Conservation (phyloP, 2,888 invertebrate genomes). For the Drosophila anomelani region DNA sequence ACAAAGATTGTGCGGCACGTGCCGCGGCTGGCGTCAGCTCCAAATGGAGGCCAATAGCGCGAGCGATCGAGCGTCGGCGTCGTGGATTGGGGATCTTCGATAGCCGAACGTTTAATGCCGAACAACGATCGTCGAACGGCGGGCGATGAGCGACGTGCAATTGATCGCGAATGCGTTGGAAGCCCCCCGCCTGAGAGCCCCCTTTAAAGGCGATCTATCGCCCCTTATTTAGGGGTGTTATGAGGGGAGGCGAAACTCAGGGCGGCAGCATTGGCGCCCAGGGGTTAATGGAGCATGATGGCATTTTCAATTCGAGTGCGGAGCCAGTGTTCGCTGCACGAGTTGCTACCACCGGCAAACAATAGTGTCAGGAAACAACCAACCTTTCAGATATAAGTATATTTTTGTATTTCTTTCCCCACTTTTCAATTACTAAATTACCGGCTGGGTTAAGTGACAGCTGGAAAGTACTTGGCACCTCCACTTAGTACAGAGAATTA, state of each 20-base stretch:
- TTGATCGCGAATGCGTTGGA: slow-evolving; percentile 70
- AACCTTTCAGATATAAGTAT: slow-evolving; percentile 5
- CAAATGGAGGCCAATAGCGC: slow-evolving; percentile 65
- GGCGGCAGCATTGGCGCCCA: slow-evolving; percentile 28
- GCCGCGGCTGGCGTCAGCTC: slow-evolving; percentile 62
- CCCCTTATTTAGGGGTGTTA: slow-evolving; percentile 1
- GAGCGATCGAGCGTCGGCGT: slow-evolving; percentile 10
- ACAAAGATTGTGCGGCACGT: slow-evolving; percentile 73
- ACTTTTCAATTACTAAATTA: slow-evolving; percentile 11
- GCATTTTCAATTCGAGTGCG: slow-evolving; percentile 63
- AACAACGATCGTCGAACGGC: slow-evolving; percentile 10
- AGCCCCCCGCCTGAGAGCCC: neutral
- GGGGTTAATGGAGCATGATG: slow-evolving; percentile 77
- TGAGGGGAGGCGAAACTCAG: neutral
- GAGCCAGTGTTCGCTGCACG: slow-evolving; percentile 23
- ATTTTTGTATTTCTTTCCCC: neutral
- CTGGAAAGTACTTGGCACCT: slow-evolving; percentile 16
- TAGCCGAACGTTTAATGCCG: slow-evolving; percentile 5
- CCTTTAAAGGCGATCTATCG: slow-evolving; percentile 3
- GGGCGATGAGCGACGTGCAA: slow-evolving; percentile 69
- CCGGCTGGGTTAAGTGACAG: slow-evolving; percentile 3
- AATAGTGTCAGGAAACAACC: slow-evolving; percentile 1
- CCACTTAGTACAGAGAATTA: neutral
- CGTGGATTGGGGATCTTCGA: slow-evolving; percentile 6
- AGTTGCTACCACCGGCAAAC: slow-evolving; percentile 3